Evolutionary conservation across 35 echinoderm and acorn worm species (phyloP).

Genomic region (Amphiura filiformis): DNA sequence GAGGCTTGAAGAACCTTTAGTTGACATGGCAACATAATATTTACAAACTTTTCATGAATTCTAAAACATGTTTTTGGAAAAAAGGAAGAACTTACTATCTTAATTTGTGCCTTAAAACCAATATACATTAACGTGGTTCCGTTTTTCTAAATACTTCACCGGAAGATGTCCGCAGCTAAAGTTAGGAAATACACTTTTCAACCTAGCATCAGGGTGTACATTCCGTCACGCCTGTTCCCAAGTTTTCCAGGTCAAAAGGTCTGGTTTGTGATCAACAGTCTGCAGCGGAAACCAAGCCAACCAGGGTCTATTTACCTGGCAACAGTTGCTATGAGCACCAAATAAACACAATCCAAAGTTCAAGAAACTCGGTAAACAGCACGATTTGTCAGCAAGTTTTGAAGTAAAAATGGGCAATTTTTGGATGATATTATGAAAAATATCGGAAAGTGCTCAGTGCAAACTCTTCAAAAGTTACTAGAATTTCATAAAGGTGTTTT

Average conservation of each 20-base stretch:
- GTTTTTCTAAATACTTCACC: too few species aligned
- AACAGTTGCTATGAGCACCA: background rate
- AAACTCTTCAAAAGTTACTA: background rate
- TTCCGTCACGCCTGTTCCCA: background rate
- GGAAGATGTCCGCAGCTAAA: background rate
- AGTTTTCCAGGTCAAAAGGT: background rate
- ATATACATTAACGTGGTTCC: too few species aligned
- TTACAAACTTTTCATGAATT: too few species aligned
- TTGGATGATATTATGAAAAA: background rate
- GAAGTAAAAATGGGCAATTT: background rate
- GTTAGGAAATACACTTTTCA: background rate
- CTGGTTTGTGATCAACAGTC: constrained; percentile 5
- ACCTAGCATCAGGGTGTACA: background rate
- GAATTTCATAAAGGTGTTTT: background rate
- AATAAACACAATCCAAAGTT: background rate
- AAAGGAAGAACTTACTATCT: too few species aligned
- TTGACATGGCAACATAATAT: too few species aligned
- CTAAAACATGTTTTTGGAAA: too few species aligned
- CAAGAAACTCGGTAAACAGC: background rate
- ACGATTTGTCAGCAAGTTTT: too few species aligned
- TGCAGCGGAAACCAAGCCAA: constrained; percentile 2
- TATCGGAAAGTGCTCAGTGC: background rate
- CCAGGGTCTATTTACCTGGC: background rate
- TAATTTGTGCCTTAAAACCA: too few species aligned
- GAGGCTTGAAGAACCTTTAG: too few species aligned